Conservation (phyloP, 2,797 vertebrate species). For the Parauchenoglanis ngamensis region DNA sequence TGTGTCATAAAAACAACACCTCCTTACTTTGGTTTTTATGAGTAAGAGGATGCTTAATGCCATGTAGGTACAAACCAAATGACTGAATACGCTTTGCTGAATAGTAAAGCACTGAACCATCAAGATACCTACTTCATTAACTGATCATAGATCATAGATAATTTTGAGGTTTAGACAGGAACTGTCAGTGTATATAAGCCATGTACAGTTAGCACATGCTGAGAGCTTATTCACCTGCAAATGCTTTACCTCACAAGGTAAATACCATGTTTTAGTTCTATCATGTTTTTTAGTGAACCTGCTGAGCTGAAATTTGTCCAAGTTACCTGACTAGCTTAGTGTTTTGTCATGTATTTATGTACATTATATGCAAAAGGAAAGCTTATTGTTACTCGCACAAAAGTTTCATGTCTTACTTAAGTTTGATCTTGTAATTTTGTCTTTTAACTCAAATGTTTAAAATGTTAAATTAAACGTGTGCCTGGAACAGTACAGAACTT, state of each 20-base stretch:
- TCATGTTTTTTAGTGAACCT: background rate
- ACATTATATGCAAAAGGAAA: background rate
- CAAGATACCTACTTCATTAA: slow-evolving; percentile 9
- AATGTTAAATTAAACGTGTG: background rate
- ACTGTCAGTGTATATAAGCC: slow-evolving; percentile 41
- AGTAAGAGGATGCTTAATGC: background rate
- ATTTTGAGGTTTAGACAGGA: slow-evolving; percentile 47
- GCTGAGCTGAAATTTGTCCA: slow-evolving; percentile 1
- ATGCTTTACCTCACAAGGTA: slow-evolving; percentile 57
- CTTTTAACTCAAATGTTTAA: background rate
- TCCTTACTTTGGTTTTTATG: background rate
- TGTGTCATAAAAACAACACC: background rate
- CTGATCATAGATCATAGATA: slow-evolving; percentile 51
- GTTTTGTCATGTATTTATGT: background rate
- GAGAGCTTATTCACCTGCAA: slow-evolving; percentile 51
- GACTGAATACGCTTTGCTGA: background rate
- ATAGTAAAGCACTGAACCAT: background rate
- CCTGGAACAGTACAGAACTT: background rate
- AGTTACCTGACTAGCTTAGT: background rate
- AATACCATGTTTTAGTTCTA: slow-evolving; percentile 29
- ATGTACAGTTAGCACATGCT: background rate
- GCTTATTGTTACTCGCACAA: background rate
- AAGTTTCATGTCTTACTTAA: background rate
- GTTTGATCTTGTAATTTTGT: background rate
- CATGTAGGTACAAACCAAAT: background rate